phyloP scores from a whole-genome alignment of 2,888 invertebrate species.

The Helleia helle region DNA sequence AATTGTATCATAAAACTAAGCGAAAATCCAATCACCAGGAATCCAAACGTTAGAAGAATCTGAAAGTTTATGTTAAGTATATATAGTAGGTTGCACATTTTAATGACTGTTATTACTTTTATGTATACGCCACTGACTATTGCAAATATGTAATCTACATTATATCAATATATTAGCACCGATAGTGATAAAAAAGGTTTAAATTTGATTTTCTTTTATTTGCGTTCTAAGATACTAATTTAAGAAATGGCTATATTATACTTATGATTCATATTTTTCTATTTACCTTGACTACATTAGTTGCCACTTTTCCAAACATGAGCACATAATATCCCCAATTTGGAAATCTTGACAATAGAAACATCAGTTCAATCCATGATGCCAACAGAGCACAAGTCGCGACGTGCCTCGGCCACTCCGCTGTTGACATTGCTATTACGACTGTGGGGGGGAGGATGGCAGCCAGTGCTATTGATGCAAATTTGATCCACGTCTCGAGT shows the following conservation, averaged over 20 bases:
- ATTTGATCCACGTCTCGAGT: conserved; percentile 73
- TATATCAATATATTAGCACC: too few relatives aligned
- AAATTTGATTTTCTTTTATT: too few relatives aligned
- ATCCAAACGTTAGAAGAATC: conserved; percentile 63
- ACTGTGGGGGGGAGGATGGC: conserved; percentile 51
- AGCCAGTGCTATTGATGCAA: conserved; percentile 57
- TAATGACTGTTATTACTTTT: too few relatives aligned
- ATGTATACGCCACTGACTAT: too few relatives aligned
- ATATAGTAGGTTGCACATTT: too few relatives aligned
- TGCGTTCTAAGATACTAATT: too few relatives aligned
- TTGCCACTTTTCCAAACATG: conserved; percentile 76
- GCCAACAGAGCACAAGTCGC: conserved; percentile 67
- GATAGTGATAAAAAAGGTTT: too few relatives aligned
- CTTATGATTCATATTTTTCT: too few relatives aligned
- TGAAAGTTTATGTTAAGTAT: too few relatives aligned
- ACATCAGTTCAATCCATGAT: conserved; percentile 74
- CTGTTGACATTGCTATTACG: conserved; percentile 27
- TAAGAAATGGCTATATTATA: too few relatives aligned
- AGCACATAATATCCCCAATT: conserved; percentile 74
- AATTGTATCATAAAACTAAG: conserved; percentile 74
- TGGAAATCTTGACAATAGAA: conserved; percentile 70
- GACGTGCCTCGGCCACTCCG: conserved; percentile 62
- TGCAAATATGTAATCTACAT: too few relatives aligned
- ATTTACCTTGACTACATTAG: conserved; percentile 71
- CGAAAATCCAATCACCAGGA: conserved; percentile 71